A percentile compares a stretch with the other conserved stretches of the same genome.
phyloP scores from a whole-genome alignment of 2,113 vertebrate species.

The Xyliphius kryptos region DNA sequence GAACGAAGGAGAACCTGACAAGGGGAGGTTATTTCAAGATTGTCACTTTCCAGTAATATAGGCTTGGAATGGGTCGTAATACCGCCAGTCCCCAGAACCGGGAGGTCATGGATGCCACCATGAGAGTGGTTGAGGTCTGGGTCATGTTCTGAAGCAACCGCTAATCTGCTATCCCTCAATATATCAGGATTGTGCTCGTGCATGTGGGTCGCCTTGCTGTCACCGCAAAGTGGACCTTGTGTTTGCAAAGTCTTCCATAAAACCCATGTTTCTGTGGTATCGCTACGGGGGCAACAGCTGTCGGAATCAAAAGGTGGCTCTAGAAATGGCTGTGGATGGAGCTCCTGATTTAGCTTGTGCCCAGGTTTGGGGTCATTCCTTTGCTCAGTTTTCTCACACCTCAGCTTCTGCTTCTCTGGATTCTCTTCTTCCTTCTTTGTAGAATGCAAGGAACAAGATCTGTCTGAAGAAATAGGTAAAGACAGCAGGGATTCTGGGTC shows the following conservation, averaged over 20 bases:
- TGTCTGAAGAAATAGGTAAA: slow-evolving; percentile 19
- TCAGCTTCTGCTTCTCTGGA: background rate
- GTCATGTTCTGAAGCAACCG: slow-evolving; percentile 9
- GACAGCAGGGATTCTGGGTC: slow-evolving; percentile 14
- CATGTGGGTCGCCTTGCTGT: slow-evolving; percentile 3
- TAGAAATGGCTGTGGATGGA: background rate
- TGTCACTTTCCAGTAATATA: slow-evolving; percentile 21
- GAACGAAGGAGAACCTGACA: background rate
- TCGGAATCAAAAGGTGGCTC: background rate
- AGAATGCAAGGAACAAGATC: slow-evolving; percentile 10
- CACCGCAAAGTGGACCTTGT: slow-evolving; percentile 13
- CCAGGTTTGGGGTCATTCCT: slow-evolving; percentile 23
- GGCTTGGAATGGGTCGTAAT: slow-evolving; percentile 20
- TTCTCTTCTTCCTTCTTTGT: slow-evolving; percentile 7
- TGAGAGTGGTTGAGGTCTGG: slow-evolving; percentile 8
- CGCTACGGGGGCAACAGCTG: background rate
- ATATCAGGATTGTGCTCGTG: slow-evolving; percentile 1
- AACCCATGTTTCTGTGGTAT: background rate
- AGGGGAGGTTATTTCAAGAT: slow-evolving; percentile 14
- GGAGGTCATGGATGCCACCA: slow-evolving; percentile 5
- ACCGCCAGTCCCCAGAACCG: background rate
- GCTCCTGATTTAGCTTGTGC: slow-evolving; percentile 8
- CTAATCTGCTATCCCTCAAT: slow-evolving; percentile 1
- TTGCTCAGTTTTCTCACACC: slow-evolving; percentile 7
- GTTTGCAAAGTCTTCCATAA: slow-evolving; percentile 9